phyloP scores from a whole-genome alignment of 2,888 invertebrate species.

The Eristalis arbustorum region DNA sequence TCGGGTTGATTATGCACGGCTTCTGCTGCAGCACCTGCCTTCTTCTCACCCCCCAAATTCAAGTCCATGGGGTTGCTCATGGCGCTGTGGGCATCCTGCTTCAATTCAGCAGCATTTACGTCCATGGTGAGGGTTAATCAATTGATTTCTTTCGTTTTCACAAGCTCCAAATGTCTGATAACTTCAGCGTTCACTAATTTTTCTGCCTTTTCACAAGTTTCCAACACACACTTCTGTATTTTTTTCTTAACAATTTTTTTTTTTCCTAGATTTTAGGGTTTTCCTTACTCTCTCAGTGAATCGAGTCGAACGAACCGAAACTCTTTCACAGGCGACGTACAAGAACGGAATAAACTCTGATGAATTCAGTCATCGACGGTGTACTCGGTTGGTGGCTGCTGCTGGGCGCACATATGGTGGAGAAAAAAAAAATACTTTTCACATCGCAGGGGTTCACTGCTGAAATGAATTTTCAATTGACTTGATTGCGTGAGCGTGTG shows the following conservation, averaged over 20 bases:
- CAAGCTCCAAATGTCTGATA: slow-evolving; percentile 2
- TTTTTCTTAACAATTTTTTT: slow-evolving; percentile 20
- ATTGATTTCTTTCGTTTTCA: slow-evolving; percentile 47
- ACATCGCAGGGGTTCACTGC: slow-evolving; percentile 47
- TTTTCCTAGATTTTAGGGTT: slow-evolving; percentile 15
- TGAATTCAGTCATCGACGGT: slow-evolving; percentile 49
- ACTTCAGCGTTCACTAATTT: not conserved
- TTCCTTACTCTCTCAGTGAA: slow-evolving; percentile 9
- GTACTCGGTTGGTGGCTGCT: slow-evolving; percentile 12
- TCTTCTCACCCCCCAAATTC: slow-evolving; percentile 73
- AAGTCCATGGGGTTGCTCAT: slow-evolving; percentile 75
- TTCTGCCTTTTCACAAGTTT: not conserved
- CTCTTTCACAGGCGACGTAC: slow-evolving; percentile 63
- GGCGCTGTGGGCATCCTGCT: slow-evolving; percentile 76
- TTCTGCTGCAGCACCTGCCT: slow-evolving; percentile 60
- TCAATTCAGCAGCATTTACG: slow-evolving; percentile 74
- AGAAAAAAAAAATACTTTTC: slow-evolving; percentile 34
- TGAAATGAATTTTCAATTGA: slow-evolving; percentile 11
- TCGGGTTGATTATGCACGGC: slow-evolving; percentile 43
- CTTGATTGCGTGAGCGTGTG: slow-evolving; percentile 12
- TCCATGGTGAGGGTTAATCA: slow-evolving; percentile 73
- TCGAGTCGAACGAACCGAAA: slow-evolving; percentile 56
- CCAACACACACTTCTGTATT: not conserved
- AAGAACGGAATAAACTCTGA: slow-evolving; percentile 66
- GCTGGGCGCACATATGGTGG: slow-evolving; percentile 52